A percentile compares a stretch with the other conserved stretches of the same genome.
phyloP scores from a whole-genome alignment of 2,113 vertebrate genomes.

The Stegostoma tigrinum region DNA sequence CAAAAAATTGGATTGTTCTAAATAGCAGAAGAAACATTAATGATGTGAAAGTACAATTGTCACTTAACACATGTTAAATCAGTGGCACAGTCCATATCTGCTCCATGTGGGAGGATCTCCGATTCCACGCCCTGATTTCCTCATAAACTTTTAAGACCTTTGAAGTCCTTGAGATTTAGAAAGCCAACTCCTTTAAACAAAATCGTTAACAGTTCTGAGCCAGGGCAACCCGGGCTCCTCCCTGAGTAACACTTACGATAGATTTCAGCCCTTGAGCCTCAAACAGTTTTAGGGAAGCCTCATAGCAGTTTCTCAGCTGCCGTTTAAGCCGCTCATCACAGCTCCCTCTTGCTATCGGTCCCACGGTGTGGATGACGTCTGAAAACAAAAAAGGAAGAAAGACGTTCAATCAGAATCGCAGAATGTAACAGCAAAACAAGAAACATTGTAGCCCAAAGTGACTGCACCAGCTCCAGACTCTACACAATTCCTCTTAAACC shows the following conservation, averaged over 20 bases:
- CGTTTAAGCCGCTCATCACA: conserved; percentile 72
- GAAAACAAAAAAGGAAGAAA: conserved; percentile 42
- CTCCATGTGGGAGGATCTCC: background rate
- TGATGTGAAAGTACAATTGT: background rate
- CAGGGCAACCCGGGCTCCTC: background rate
- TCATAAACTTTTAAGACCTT: background rate
- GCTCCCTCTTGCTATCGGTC: conserved; percentile 84
- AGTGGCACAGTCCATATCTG: background rate
- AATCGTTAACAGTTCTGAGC: too few species aligned
- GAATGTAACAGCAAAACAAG: background rate
- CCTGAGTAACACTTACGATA: conserved; percentile 72
- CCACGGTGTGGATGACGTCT: conserved; percentile 98
- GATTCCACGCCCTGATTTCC: background rate
- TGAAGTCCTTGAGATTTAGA: conserved; percentile 6
- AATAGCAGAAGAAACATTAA: background rate
- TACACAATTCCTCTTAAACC: background rate
- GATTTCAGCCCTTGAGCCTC: conserved; percentile 78
- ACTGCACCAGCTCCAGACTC: too few species aligned
- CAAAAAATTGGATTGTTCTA: background rate
- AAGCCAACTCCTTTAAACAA: background rate
- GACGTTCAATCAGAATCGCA: background rate
- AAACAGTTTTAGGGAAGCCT: conserved; percentile 79
- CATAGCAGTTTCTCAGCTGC: conserved; percentile 86
- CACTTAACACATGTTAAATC: background rate
- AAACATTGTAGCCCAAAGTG: background rate